Base-by-base conservation (phyloP, 2,113 vertebrate species). In the Antechinus flavipes region DNA sequence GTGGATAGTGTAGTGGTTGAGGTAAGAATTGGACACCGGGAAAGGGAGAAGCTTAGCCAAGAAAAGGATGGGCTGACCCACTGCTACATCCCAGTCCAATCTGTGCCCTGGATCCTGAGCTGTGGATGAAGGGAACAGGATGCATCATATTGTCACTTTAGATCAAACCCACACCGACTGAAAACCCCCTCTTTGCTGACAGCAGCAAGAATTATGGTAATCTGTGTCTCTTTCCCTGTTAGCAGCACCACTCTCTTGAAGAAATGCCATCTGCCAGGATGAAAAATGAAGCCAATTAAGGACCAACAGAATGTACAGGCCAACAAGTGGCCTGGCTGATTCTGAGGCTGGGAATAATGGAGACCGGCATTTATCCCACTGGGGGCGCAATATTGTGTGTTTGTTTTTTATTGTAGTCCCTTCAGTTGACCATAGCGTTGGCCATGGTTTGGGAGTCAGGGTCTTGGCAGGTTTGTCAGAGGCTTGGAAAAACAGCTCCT, bases 251-350 rank as follows among this genome's bases (percentile, higher is more conserved):
- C 50, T 54, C 46, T 49, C 90, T 50, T 61, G 90, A 68, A 91
- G 90, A 90, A 91, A 49, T 61, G 90, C 93, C 84, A 11, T 52
- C 89, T 52, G 53, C 91, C 92, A 96, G 54, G n/a, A 61, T 95
- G 84, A 95, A 84, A 94, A 94, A 93, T 23, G 24, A 76, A 91
- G 90, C 76, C 90, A 61, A 10, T 61, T 22, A 95, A 94, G 93
- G n/a, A 12, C 52, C 24, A 35, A 3, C 25, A 0, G 14, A 4
- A 2, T 27, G 24, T 54, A 46, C 26, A 1, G 56, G 93, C 24
- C 53, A 91, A 91, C 11, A 0, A 91, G 54, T 92, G 11, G 30
- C 49, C 54, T 11, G 50, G 93, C 54, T 22, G 89, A 14, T 30
- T 52, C 9, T 0, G 30, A 22, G 76, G 95, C 14, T 91, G 92